phyloP scores from a whole-genome alignment of 2,888 invertebrate species.

The Pollenia griseotomentosa region DNA sequence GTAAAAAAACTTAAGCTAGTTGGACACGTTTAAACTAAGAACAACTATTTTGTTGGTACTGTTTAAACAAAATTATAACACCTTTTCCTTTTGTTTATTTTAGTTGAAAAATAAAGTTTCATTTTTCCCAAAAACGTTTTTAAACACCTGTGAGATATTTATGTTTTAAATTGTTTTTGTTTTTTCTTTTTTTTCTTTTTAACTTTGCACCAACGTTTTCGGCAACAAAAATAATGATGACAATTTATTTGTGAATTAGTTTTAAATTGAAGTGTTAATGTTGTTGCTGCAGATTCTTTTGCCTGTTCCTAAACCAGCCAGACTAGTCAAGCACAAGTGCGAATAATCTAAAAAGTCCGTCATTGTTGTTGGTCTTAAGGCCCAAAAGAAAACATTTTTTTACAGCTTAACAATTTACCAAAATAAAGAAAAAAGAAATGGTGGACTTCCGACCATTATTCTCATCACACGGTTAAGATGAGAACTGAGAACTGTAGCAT shows the following conservation, averaged over 20 bases:
- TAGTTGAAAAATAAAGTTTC: slow-evolving; percentile 4
- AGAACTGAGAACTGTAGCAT: neutral
- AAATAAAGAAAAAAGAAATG: slow-evolving; percentile 16
- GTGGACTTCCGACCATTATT: slow-evolving; percentile 33
- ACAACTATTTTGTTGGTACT: neutral
- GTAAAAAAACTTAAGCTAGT: no score
- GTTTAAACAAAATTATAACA: neutral
- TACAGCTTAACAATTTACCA: slow-evolving; percentile 51
- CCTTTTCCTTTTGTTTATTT: neutral
- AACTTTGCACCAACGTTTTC: slow-evolving; percentile 2
- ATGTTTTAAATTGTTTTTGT: neutral
- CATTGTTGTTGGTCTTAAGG: slow-evolving; percentile 47
- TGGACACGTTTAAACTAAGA: no score
- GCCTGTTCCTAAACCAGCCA: neutral
- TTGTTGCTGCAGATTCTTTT: slow-evolving; percentile 12
- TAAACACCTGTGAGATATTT: slow-evolving; percentile 51
- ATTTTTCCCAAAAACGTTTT: slow-evolving; percentile 17
- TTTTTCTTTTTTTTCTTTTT: neutral
- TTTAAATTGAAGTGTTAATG: slow-evolving; percentile 71
- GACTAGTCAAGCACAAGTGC: slow-evolving; percentile 61
- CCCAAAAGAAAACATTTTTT: slow-evolving; percentile 61
- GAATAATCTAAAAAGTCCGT: slow-evolving; percentile 69
- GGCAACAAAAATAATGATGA: slow-evolving; percentile 44
- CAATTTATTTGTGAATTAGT: slow-evolving; percentile 71
- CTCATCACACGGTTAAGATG: slow-evolving; percentile 36